Evolutionary conservation across 1,140 invertebrate genomes (phyloP).

Genomic region (Dreissena rostriformis): DNA sequence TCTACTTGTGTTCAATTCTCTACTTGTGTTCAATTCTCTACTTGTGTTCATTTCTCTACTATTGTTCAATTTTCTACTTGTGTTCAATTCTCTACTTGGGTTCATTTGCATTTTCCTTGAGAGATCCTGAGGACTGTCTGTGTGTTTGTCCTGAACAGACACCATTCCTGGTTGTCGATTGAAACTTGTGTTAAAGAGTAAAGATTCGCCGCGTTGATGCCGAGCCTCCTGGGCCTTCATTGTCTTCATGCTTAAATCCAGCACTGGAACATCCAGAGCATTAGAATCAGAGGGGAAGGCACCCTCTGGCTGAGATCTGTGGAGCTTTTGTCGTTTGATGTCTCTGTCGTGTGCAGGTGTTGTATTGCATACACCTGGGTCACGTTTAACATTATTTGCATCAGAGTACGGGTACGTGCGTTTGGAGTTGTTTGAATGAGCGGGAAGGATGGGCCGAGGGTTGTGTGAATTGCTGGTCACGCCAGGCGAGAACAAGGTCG

Average conservation of each 20-base stretch:
- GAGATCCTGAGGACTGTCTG: slow-evolving; percentile 48
- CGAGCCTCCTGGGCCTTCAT: slow-evolving; percentile 45
- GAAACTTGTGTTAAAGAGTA: slow-evolving; percentile 53
- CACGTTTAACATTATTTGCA: background rate
- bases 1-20: slow-evolving; percentile 1
- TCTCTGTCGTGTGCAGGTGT: slow-evolving; percentile 21
- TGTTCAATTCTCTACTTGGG: background rate
- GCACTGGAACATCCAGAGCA: slow-evolving; percentile 36
- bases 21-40: no score
- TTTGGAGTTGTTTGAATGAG: slow-evolving; percentile 48
- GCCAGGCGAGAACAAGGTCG: slow-evolving; percentile 6
- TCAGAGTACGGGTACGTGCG: slow-evolving; percentile 41
- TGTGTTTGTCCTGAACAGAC: background rate
- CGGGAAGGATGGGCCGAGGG: slow-evolving; percentile 36
- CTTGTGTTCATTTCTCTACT: no score
- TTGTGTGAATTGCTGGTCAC: background rate
- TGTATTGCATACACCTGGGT: background rate
- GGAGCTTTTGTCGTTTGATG: slow-evolving; percentile 38
- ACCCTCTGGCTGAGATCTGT: slow-evolving; percentile 27
- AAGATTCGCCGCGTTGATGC: slow-evolving; percentile 52
- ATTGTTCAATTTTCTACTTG: background rate
- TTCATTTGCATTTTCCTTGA: slow-evolving; percentile 28
- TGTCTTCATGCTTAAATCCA: slow-evolving; percentile 54
- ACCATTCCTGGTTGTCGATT: slow-evolving; percentile 11
- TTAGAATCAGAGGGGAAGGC: background rate